A percentile compares a stretch with the other conserved stretches of the same genome.
phyloP scores from a whole-genome alignment of 2,113 vertebrate genomes.

The Smithornis capensis region DNA sequence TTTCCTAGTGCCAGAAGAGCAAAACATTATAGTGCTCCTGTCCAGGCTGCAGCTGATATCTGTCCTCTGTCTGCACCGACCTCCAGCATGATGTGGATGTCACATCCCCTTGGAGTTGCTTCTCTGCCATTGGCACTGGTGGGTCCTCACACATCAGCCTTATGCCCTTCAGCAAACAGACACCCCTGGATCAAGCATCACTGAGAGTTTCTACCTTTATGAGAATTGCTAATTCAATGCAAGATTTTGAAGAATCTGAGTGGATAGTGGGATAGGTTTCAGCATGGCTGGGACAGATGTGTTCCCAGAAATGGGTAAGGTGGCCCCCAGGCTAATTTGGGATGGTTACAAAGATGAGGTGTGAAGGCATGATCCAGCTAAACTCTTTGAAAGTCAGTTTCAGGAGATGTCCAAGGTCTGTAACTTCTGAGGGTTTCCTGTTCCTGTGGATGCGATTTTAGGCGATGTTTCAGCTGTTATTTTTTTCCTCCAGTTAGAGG shows the following conservation, averaged over 20 bases:
- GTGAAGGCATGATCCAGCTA: not conserved
- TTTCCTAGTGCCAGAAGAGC: not conserved
- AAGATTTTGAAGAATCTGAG: not conserved
- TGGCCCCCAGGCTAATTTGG: not conserved
- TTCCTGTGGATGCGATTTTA: not conserved
- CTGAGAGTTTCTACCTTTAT: not conserved
- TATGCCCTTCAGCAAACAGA: not conserved
- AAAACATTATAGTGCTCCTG: not conserved
- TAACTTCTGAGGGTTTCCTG: not conserved
- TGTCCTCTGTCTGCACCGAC: not conserved
- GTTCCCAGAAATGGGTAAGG: not conserved
- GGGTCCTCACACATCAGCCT: rapidly evolving
- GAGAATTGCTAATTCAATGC: not conserved
- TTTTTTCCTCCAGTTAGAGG: not conserved
- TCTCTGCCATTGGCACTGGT: not conserved
- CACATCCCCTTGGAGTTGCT: not conserved
- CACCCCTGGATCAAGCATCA: not conserved
- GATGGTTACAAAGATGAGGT: not conserved
- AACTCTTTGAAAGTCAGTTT: not conserved
- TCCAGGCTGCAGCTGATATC: not conserved
- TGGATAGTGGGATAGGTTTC: not conserved
- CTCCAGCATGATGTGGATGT: rapidly evolving
- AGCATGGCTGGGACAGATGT: not conserved
- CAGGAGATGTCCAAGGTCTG: not conserved
- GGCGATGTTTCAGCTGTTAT: not conserved